Base-by-base conservation (phyloP, 2,797 vertebrate genomes). In the Rhynchonycteris naso region DNA sequence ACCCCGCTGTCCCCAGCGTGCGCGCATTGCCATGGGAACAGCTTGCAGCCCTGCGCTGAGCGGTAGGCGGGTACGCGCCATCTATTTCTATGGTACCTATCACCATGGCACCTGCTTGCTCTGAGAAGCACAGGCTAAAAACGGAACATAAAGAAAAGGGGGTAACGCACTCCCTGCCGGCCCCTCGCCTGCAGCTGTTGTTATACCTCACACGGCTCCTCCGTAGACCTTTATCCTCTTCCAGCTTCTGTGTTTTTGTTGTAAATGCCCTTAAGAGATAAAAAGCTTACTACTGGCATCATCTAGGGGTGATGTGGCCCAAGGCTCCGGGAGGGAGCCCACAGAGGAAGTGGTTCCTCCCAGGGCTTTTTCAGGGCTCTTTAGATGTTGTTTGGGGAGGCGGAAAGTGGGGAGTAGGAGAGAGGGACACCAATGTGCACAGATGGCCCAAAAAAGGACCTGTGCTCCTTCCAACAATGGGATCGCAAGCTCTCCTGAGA, bases 51-150 rank as follows among this genome's bases (percentile, higher is more conserved):
- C 38, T 0, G 4, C 16, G 10, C 72, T 16, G 78, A 78, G 95
- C 12, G 80, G 47, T 30, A 85, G 84, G 93, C 14, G 50, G 50
- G 84, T n/a, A 61, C 2, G 24, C 94, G 86, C 81, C 80, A 63
- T 93, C 94, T 87, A 96, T 97, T 91, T 97, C 97, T 96, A 95
- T 95, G 96, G 88, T 35, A 95, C 80, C 94, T 71, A 33, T 97
- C 96, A 95, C 97, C 97, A 97, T 97, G 96, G 91, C 83, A 95
- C 95, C 96, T 96, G 43, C 92, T 90, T 71, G 86, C 88, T 95
- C 92, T 81, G 94, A 94, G 92, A 97, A 97, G 95, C 95, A 95
- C 81, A 59, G 79, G 95, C 97, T 97, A 96, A 97, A 97, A 97
- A 90, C 75, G 52, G 97, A 95, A 87, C 81, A 26, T 5, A 26